Conservation (phyloP, 2,113 vertebrate genomes). For the Lycaon pictus region DNA sequence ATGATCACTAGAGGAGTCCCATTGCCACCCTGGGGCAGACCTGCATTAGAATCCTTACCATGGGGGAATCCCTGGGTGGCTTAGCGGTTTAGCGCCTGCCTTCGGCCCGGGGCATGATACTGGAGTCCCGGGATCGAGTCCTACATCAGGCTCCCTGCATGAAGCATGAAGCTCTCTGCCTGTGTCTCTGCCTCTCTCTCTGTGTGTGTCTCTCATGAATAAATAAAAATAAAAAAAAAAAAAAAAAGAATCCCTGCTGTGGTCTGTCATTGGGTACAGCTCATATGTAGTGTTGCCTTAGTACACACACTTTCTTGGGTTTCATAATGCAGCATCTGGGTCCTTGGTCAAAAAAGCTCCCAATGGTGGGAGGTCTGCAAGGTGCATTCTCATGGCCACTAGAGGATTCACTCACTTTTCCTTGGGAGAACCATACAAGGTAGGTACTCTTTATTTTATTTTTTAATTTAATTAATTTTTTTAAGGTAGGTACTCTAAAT, state of each 20-base stretch:
- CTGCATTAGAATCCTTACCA: background rate
- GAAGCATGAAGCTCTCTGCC: too few species aligned
- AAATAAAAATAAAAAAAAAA: too few species aligned
- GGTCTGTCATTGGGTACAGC: background rate
- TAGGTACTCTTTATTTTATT: background rate
- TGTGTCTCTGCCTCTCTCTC: too few species aligned
- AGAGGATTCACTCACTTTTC: background rate
- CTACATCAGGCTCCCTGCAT: too few species aligned
- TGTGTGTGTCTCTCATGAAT: too few species aligned
- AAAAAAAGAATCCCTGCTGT: too few species aligned
- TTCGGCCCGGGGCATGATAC: too few species aligned
- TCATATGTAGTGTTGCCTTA: background rate
- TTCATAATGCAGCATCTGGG: background rate
- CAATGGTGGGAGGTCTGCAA: background rate
- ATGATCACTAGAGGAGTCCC: background rate
- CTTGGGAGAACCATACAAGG: background rate
- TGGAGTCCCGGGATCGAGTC: too few species aligned
- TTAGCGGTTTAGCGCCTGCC: too few species aligned
- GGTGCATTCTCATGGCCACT: background rate
- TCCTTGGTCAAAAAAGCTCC: background rate
- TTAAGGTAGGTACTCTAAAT: background rate
- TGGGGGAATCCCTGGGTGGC: too few species aligned
- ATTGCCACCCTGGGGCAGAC: background rate
- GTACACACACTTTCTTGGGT: background rate
- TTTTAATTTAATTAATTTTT: too few species aligned